Evolutionary conservation across 1,140 invertebrate species (phyloP).

Genomic region (Hypothenemus hampei): DNA sequence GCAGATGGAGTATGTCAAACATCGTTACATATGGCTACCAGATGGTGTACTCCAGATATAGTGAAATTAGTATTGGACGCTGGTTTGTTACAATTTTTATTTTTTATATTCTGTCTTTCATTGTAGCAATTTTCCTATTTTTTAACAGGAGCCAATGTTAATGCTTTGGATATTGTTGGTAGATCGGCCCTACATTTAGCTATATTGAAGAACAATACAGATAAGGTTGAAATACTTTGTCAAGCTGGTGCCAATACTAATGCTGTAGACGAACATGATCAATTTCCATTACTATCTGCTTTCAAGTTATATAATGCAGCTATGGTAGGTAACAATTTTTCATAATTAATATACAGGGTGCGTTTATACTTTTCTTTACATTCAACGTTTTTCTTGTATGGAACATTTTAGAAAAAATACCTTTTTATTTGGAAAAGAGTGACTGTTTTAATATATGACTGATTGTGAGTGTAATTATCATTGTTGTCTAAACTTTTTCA

Average conservation of each 20-base stretch:
- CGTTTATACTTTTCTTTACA: too few species aligned
- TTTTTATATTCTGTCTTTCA: background rate
- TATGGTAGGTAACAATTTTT: too few species aligned
- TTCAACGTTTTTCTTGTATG: too few species aligned
- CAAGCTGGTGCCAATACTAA: slow-evolving; percentile 53
- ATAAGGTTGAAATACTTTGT: slow-evolving; percentile 49
- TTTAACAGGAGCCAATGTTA: too few species aligned
- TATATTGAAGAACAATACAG: slow-evolving; percentile 46
- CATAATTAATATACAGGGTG: too few species aligned
- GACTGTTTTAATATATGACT: too few species aligned
- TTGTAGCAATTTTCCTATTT: slow-evolving; percentile 40
- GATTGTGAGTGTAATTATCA: too few species aligned
- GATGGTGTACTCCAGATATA: slow-evolving; percentile 52
- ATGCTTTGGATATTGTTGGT: slow-evolving; percentile 53
- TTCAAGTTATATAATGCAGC: too few species aligned
- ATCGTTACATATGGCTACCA: slow-evolving; percentile 85
- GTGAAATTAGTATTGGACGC: slow-evolving; percentile 54
- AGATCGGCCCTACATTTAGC: slow-evolving; percentile 54
- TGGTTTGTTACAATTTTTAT: slow-evolving; percentile 40
- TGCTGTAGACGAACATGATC: slow-evolving; percentile 52
- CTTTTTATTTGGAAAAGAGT: too few species aligned
- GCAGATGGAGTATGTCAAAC: slow-evolving; percentile 60
- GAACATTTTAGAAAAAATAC: too few species aligned
- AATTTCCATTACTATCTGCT: slow-evolving; percentile 53
- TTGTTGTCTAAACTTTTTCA: too few species aligned